These are phyloP conservation scores for Chaetura pelagica DNA, from an alignment of 2,113 vertebrate species.

Conservation along the genomic window DNA sequence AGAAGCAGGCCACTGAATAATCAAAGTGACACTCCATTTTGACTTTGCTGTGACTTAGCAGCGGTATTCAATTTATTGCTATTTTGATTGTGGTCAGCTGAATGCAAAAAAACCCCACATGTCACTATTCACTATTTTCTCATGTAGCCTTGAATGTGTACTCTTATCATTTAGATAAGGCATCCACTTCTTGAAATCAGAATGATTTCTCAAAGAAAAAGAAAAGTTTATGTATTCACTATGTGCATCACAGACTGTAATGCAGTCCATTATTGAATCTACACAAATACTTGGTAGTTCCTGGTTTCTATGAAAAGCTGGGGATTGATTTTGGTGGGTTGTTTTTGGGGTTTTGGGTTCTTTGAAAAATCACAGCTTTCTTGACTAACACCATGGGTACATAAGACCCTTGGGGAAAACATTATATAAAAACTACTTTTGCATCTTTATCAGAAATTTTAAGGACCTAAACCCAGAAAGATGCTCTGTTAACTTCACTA, in stretches of 20 bases:
- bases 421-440: not conserved
- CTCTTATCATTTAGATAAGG: not conserved
- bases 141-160: not conserved
- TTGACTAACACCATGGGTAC: not conserved
- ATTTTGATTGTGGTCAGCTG: not conserved
- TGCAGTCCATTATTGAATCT: not conserved
- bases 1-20: constrained; percentile 5
- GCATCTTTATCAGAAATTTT: not conserved
- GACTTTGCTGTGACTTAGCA: not conserved
- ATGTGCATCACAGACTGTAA: not conserved
- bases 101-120: not conserved
- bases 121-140: constrained; percentile 5
- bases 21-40: not conserved
- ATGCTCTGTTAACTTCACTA: not conserved
- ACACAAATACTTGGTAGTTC: not conserved
- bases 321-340: not conserved
- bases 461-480: not conserved
- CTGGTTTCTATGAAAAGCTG: not conserved
- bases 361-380: not conserved
- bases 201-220: not conserved
- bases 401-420: not conserved
- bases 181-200: not conserved
- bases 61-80: constrained; percentile 15
- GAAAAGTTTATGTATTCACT: not conserved
- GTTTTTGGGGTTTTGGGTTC: not conserved